Base-by-base conservation (phyloP, 2,888 invertebrate species). In the Ophion ventricosus region DNA sequence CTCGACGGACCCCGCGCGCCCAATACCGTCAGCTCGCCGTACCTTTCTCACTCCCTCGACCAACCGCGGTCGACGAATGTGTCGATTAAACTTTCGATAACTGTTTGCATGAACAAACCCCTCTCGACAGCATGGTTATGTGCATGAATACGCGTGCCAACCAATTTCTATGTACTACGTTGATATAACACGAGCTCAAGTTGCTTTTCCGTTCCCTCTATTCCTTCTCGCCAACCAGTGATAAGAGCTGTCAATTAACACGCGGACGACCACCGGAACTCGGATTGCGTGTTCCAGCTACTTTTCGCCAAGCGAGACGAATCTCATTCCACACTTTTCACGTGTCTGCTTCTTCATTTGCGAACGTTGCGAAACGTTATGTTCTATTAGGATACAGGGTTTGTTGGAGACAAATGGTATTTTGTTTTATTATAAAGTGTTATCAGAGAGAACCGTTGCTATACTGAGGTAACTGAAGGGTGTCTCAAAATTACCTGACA, bases 81-180 rank as follows among this genome's bases (percentile, higher is more conserved):
- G 89, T 90, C 91, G 91, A 92, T 92, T 92, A 92, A 92, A 92
- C 92, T 92, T 92, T 91, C 91, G 91, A 92, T 92, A 92, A 92
- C 92, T 91, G 91, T 92, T 92, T 91, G 92, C 91, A 92, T 91
- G 92, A 92, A 92, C 91, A 90, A 90, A 90, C 89, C 76, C 73
- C 49, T 23, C 67, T 63, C 67, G 63, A 78, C 80, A 75, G 74
- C 76, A 70, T 26, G 72, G 25, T 78, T 59, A 57, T 43, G 61
- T 75, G 64, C 57, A 75, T 76, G 56, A 57, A 61, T 75, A 57
- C 57, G 17, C 35, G 66, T 54, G 67, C 54, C 8, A 67, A 79
- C 70, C 64, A 57, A 74, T 80, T 20, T 63, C 63, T 67, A 69
- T 57, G 80, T 70, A 49, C 57, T 54, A 75, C 54, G 59, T 75